Percentiles rank a stretch among this genome's conserved stretches.
These are phyloP conservation scores for Laupala kohalensis DNA, from an alignment of 1,140 invertebrate species.

Conservation along the genomic window DNA sequence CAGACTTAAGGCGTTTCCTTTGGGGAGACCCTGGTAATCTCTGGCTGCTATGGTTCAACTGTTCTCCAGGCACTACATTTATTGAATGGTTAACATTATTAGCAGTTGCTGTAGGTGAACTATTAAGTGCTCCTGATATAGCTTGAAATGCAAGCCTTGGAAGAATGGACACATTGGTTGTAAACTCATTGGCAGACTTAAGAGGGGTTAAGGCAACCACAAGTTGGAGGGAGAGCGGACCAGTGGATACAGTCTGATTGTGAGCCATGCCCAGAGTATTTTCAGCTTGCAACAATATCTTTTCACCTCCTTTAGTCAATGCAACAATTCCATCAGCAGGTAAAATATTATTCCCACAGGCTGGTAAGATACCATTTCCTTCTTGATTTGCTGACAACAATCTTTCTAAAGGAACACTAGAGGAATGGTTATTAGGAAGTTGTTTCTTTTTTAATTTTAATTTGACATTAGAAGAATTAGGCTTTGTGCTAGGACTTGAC, in stretches of 20 bases:
- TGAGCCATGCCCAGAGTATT: slow-evolving; percentile 24
- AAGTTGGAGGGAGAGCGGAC: slow-evolving; percentile 28
- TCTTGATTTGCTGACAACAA: background rate
- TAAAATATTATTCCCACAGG: slow-evolving; percentile 23
- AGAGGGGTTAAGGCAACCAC: slow-evolving; percentile 26
- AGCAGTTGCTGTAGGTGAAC: slow-evolving; percentile 25
- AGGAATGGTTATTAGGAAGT: background rate
- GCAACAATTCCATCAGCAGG: slow-evolving; percentile 8
- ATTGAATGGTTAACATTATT: slow-evolving; percentile 24
- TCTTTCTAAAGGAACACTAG: background rate
- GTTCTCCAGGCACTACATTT: slow-evolving; percentile 26
- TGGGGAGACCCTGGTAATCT: slow-evolving; percentile 19
- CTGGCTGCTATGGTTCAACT: slow-evolving; percentile 15
- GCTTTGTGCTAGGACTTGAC: background rate
- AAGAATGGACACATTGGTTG: slow-evolving; percentile 2
- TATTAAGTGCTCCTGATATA: slow-evolving; percentile 17
- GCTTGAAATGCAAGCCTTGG: background rate
- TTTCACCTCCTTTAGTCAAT: slow-evolving; percentile 24
- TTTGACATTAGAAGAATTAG: background rate
- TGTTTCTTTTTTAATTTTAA: slow-evolving; percentile 3
- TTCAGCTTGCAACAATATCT: slow-evolving; percentile 15
- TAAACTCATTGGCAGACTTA: slow-evolving; percentile 14
- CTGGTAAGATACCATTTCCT: background rate
- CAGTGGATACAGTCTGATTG: slow-evolving; percentile 19
- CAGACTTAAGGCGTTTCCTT: slow-evolving; percentile 36